Evolutionary conservation across 30 jellyfish, hydroid and myxozoan genomes (phyloP).

Genomic region (Sanderia malayensis): DNA sequence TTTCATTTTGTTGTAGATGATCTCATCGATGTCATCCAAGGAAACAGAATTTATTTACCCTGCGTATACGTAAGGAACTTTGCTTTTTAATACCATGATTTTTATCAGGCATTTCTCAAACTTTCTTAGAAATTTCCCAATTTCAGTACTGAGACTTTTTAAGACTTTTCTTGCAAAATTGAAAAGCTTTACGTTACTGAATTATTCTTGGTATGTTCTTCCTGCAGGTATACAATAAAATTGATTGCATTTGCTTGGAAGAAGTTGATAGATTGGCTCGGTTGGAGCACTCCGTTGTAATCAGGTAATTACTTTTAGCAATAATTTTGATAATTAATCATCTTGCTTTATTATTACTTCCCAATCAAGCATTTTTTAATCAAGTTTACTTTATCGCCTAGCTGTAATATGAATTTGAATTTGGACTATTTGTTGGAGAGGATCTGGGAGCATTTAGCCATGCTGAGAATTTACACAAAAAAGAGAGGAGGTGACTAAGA

Average conservation of each 20-base stretch:
- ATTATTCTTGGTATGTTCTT: background rate
- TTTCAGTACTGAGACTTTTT: too few species aligned
- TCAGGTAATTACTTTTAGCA: slow-evolving; percentile 59
- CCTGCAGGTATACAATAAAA: slow-evolving; percentile 86
- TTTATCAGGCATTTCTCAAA: too few species aligned
- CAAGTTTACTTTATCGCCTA: too few species aligned
- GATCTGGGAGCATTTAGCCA: slow-evolving; percentile 92
- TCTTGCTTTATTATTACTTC: background rate
- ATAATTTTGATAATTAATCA: background rate
- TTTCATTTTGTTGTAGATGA: slow-evolving; percentile 60
- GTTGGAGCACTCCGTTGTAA: slow-evolving; percentile 82
- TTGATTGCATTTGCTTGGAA: slow-evolving; percentile 93
- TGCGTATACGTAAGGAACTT: slow-evolving; percentile 83
- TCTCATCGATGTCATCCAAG: slow-evolving; percentile 95
- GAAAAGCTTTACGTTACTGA: background rate
- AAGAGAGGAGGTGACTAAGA: slow-evolving; percentile 92
- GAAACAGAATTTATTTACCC: slow-evolving; percentile 91
- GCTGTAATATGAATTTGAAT: slow-evolving; percentile 88
- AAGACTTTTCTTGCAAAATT: background rate
- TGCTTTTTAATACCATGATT: too few species aligned
- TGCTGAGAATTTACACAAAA: slow-evolving; percentile 91
- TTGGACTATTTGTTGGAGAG: slow-evolving; percentile 79
- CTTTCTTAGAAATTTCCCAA: too few species aligned
- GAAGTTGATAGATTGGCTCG: slow-evolving; percentile 99
- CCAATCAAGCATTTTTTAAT: too few species aligned